These are phyloP conservation scores for Clanis bilineata DNA, from an alignment of 2,888 invertebrate genomes.

Conservation along the genomic window DNA sequence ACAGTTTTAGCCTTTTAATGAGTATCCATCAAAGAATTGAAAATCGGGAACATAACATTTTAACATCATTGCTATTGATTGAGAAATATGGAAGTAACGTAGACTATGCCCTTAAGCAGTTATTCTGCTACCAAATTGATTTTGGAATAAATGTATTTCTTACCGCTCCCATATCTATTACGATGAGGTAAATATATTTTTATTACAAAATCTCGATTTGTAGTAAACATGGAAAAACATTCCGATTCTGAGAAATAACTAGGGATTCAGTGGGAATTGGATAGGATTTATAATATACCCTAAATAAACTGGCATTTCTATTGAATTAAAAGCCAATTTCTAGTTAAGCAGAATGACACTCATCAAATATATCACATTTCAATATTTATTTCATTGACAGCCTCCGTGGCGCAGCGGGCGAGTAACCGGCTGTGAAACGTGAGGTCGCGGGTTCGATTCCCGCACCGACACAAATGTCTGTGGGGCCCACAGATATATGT, in stretches of 20 bases:
- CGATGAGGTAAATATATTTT: constrained; percentile 8
- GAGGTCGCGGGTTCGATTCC: no score
- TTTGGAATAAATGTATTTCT: constrained; percentile 5
- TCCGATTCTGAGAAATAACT: not conserved
- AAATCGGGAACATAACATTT: no score
- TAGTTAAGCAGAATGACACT: no score
- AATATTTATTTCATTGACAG: no score
- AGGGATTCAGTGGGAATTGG: not conserved
- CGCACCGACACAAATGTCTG: no score
- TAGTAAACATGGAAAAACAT: not conserved
- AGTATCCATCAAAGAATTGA: no score
- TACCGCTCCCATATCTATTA: not conserved
- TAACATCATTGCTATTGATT: not conserved
- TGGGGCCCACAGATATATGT: no score
- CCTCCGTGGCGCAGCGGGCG: no score
- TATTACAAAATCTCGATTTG: not conserved
- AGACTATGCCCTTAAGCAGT: not conserved
- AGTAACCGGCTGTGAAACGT: no score
- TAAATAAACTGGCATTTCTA: not conserved
- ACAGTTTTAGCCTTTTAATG: no score
- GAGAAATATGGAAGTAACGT: not conserved
- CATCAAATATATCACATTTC: no score
- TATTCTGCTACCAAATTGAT: constrained; percentile 2
- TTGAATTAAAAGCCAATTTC: no score
- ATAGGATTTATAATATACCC: not conserved